phyloP scores from a whole-genome alignment of 2,888 invertebrate species.

The Caenorhabditis sp. region DNA sequence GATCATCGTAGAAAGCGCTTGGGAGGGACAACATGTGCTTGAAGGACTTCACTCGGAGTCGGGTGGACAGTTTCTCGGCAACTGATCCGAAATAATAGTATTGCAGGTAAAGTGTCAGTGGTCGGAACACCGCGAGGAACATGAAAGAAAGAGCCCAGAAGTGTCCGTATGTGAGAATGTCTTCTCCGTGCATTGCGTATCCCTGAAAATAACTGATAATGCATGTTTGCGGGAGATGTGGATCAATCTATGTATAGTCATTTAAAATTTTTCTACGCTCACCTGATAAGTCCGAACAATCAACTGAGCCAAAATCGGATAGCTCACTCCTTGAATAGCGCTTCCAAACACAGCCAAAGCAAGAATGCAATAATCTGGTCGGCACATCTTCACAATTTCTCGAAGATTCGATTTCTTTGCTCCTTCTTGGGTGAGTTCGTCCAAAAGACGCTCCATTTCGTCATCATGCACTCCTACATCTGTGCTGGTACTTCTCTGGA shows the following conservation, averaged over 20 bases:
- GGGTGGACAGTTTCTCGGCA: constrained; percentile 82
- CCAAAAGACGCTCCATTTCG: constrained; percentile 55
- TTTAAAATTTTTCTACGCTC: not conserved
- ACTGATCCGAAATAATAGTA: constrained; percentile 81
- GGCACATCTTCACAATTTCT: constrained; percentile 56
- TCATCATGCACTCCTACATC: constrained; percentile 44
- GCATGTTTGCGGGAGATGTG: no score
- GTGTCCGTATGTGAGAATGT: constrained; percentile 82
- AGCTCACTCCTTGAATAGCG: constrained; percentile 47
- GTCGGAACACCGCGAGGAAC: constrained; percentile 83
- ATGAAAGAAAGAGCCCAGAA: constrained; percentile 84
- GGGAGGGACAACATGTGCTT: constrained; percentile 83
- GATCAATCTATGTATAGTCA: no score
- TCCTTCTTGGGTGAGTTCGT: constrained; percentile 57
- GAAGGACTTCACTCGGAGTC: constrained; percentile 84
- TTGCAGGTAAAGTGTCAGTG: constrained; percentile 70
- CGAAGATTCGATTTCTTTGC: constrained; percentile 39
- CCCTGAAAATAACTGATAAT: constrained; percentile 22
- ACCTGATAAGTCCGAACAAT: constrained; percentile 42
- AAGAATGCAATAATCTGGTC: constrained; percentile 41
- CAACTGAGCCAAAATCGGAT: constrained; percentile 48
- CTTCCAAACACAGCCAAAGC: constrained; percentile 41
- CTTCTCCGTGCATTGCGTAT: constrained; percentile 74
- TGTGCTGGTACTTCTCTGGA: constrained; percentile 47
- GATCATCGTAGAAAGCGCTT: constrained; percentile 84